These are phyloP conservation scores for Saxicola maurus DNA, from an alignment of 2,797 vertebrate species.

Conservation along the genomic window DNA sequence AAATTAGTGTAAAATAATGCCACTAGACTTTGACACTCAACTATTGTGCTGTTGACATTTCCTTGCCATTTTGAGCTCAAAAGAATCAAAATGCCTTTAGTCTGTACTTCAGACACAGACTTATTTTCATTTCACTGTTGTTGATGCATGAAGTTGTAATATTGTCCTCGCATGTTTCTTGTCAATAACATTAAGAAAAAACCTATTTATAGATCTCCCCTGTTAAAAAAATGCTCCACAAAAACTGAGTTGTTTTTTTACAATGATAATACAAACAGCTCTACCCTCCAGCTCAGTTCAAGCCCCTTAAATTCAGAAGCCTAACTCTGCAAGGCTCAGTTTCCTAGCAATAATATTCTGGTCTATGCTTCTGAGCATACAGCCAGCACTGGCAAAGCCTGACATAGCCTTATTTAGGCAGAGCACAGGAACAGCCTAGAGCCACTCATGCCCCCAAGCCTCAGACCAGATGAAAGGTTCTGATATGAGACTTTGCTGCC, in stretches of 20 bases:
- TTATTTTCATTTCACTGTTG: constrained; percentile 14
- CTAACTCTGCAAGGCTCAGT: not conserved
- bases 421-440: not conserved
- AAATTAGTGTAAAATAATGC: constrained; percentile 30
- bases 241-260: not conserved
- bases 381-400: not conserved
- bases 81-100: constrained; percentile 28
- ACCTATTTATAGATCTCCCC: not conserved
- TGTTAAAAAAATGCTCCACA: not conserved
- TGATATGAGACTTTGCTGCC: not conserved
- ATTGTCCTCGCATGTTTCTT: not conserved
- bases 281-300: not conserved
- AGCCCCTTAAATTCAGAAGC: not conserved
- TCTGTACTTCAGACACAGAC: not conserved
- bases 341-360: not conserved
- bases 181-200: constrained; percentile 17
- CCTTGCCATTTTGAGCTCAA: constrained; percentile 29
- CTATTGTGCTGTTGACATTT: constrained; percentile 29
- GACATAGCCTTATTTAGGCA: constrained; percentile 13
- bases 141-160: not conserved
- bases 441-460: not conserved
- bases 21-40: constrained; percentile 31
- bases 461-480: not conserved
- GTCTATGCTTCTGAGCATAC: not conserved
- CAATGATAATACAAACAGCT: not conserved